These are phyloP conservation scores for Tinamus major DNA, from an alignment of 2,797 vertebrate species.

Conservation along the genomic window DNA sequence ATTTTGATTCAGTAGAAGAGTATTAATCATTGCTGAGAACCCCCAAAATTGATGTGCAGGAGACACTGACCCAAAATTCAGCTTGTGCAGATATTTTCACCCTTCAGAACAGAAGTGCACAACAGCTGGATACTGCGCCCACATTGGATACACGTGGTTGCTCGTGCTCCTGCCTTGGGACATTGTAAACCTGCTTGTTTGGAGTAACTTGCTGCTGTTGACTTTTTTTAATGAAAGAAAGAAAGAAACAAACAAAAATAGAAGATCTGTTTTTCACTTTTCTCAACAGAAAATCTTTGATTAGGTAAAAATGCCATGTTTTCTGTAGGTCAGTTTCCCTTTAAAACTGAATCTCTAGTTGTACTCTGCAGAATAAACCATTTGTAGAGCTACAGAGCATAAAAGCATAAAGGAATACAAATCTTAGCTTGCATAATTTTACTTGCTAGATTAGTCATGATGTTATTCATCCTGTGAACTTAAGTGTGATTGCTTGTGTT, in stretches of 20 bases:
- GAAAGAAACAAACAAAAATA: background rate
- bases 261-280: background rate
- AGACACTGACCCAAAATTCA: background rate
- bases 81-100: background rate
- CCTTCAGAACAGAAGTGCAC: background rate
- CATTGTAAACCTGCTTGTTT: background rate
- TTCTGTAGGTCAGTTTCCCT: background rate
- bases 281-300: background rate
- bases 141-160: background rate
- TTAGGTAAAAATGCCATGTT: background rate
- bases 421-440: background rate
- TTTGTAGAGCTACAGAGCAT: background rate
- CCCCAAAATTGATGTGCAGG: background rate
- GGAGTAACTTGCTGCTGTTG: background rate
- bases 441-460: background rate
- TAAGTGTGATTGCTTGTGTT: background rate
- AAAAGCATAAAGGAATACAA: background rate
- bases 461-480: background rate
- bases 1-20: conserved; percentile 6
- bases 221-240: background rate
- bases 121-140: background rate
- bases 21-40: background rate
- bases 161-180: background rate
- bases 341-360: background rate
- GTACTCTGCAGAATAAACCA: background rate